phyloP scores from a whole-genome alignment of 64 coral and sea anemone species.

The Acropora tenuis region DNA sequence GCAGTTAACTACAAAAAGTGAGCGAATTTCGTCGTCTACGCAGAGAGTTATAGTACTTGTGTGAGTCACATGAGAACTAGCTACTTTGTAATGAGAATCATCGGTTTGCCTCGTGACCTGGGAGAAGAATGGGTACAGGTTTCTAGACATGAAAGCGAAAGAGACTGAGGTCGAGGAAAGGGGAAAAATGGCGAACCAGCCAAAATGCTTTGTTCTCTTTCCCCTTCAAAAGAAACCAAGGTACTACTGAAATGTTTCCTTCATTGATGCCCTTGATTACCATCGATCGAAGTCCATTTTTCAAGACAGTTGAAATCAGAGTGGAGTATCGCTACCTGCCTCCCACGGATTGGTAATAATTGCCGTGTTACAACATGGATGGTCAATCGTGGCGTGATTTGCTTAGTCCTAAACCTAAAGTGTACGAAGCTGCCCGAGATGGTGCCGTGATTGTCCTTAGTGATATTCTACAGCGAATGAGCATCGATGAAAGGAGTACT shows the following conservation, averaged over 20 bases:
- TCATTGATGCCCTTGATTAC: not conserved
- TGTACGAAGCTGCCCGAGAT: constrained; percentile 50
- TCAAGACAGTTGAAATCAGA: not conserved
- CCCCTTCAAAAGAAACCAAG: not conserved
- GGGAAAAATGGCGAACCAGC: not conserved
- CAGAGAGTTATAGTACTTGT: too few relatives aligned
- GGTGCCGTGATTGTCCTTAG: constrained; percentile 1
- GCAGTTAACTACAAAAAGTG: too few relatives aligned
- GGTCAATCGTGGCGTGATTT: constrained; percentile 26
- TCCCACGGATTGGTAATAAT: not conserved
- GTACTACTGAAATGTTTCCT: not conserved
- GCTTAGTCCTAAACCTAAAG: constrained; percentile 33
- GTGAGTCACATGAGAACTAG: too few relatives aligned
- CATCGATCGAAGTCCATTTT: not conserved
- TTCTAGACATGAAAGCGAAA: not conserved
- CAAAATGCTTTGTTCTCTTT: not conserved
- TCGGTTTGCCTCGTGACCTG: too few relatives aligned
- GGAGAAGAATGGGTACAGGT: not conserved
- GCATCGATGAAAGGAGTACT: not conserved
- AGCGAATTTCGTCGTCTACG: too few relatives aligned
- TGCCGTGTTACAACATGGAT: not conserved
- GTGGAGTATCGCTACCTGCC: too few relatives aligned
- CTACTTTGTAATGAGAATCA: too few relatives aligned
- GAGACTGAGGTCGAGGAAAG: not conserved
- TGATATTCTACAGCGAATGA: constrained; percentile 31